Evolutionary conservation across 1,140 invertebrate genomes (phyloP).

Genomic region (Aphaenogaster rudis): DNA sequence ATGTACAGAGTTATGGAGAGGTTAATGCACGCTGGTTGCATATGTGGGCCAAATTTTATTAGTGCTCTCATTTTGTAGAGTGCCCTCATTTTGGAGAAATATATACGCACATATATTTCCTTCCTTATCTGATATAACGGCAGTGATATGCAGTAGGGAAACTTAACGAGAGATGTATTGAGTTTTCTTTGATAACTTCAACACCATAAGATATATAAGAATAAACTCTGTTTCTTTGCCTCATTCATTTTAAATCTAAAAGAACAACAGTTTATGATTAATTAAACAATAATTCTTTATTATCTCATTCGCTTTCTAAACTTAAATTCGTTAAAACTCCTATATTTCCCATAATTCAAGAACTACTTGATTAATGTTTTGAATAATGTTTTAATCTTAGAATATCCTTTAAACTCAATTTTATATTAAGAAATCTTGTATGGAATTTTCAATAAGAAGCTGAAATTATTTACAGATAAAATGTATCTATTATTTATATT

Average conservation of each 20-base stretch:
- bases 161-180: background rate
- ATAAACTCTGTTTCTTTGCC: background rate
- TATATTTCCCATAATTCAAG: background rate
- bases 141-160: conserved; percentile 1
- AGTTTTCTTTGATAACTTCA: background rate
- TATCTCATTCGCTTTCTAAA: background rate
- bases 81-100: conserved; percentile 7
- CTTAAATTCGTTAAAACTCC: background rate
- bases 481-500: background rate
- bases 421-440: background rate
- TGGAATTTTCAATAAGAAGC: background rate
- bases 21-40: conserved; percentile 3
- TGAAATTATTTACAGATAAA: background rate
- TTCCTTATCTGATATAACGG: conserved; percentile 26
- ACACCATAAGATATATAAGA: background rate
- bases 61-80: conserved; percentile 16
- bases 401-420: background rate
- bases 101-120: background rate
- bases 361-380: background rate
- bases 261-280: background rate
- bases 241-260: background rate
- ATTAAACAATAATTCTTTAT: background rate
- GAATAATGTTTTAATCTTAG: background rate
- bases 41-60: conserved; percentile 49
- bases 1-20: background rate